phyloP scores from a whole-genome alignment of 30 jellyfish, hydroid and myxozoan species.

The Sanderia malayensis region DNA sequence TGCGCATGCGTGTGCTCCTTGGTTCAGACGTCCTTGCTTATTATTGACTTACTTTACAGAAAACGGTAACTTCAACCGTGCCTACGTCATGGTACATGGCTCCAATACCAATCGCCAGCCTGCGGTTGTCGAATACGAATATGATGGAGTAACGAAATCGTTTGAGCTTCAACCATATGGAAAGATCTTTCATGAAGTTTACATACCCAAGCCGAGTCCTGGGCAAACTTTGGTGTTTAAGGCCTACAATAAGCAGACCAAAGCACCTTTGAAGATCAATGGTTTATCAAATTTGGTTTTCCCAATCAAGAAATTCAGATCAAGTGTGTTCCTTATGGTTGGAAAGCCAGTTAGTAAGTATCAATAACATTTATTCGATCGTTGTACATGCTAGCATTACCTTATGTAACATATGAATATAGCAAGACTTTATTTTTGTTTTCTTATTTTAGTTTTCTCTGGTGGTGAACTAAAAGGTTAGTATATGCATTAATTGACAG shows the following conservation, averaged over 20 bases:
- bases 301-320: conserved; percentile 14
- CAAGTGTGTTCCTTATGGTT: conserved; percentile 18
- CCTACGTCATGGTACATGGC: background rate
- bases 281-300: background rate
- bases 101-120: background rate
- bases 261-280: conserved; percentile 17
- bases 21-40: too few relatives aligned
- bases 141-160: background rate
- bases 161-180: conserved; percentile 4
- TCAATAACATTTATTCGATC: too few relatives aligned
- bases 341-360: conserved; percentile 15
- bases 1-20: too few relatives aligned
- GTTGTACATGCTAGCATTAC: too few relatives aligned
- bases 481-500: too few relatives aligned
- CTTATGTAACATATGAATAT: too few relatives aligned
- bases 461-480: too few relatives aligned
- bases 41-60: background rate
- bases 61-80: background rate
- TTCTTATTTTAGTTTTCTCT: too few relatives aligned
- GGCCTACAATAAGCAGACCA: conserved; percentile 31
- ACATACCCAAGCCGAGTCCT: conserved; percentile 14
- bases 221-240: conserved; percentile 16
- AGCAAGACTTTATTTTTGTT: too few relatives aligned
- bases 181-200: conserved; percentile 12
- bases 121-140: conserved; percentile 5